Evolutionary conservation across 2,888 invertebrate species (phyloP).

Genomic region (Thera obeliscata): DNA sequence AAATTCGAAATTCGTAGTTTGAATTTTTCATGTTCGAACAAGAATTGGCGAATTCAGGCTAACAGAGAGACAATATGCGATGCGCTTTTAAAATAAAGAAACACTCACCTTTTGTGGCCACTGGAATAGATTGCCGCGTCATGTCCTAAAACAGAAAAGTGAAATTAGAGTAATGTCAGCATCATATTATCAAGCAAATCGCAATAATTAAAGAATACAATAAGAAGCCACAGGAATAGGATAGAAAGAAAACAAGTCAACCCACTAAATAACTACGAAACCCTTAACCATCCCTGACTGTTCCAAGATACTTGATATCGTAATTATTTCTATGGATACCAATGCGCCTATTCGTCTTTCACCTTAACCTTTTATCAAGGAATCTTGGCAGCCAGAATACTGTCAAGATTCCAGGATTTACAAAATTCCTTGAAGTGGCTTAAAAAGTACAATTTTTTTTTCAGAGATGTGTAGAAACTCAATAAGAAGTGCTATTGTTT

Average conservation of each 20-base stretch:
- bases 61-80: not conserved
- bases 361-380: not conserved
- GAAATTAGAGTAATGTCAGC: conserved; percentile 46
- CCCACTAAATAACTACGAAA: conserved; percentile 6
- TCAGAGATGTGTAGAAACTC: not conserved
- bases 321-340: not conserved
- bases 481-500: conserved; percentile 5
- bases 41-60: conserved; percentile 13
- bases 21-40: conserved; percentile 10
- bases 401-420: no score
- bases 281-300: not conserved
- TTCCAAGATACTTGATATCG: not conserved
- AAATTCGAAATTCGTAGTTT: conserved; percentile 21
- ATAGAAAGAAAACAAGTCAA: conserved; percentile 16
- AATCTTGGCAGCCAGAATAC: no score
- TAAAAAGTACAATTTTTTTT: no score
- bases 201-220: conserved; percentile 23
- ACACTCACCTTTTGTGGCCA: conserved; percentile 80
- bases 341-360: not conserved
- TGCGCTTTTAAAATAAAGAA: conserved; percentile 28
- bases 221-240: conserved; percentile 34
- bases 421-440: no score
- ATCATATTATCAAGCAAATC: conserved; percentile 3
- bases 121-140: conserved; percentile 83
- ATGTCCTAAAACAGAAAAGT: conserved; percentile 79